phyloP scores from a whole-genome alignment of 2,797 vertebrate species.

The Sebastes hubbsi region DNA sequence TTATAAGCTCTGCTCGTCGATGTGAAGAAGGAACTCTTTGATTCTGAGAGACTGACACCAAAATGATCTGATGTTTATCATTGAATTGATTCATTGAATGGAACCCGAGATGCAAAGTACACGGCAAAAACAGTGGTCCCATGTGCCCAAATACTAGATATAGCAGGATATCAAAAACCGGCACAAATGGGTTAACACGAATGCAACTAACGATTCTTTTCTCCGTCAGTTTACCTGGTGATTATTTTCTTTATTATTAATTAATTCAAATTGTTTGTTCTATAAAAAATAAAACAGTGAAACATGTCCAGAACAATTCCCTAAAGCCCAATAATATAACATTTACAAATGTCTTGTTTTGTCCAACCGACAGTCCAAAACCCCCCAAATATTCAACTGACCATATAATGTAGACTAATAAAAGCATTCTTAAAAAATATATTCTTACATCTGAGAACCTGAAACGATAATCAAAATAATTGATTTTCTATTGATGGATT shows the following conservation, averaged over 20 bases:
- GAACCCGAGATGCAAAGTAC: not conserved
- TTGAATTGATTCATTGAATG: not conserved
- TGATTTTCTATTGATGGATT: not conserved
- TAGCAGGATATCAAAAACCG: not conserved
- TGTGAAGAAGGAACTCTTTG: not conserved
- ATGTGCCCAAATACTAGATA: not conserved
- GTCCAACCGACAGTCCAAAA: not conserved
- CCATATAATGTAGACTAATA: not conserved
- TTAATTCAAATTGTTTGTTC: not conserved
- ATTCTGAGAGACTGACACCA: not conserved
- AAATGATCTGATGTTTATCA: not conserved
- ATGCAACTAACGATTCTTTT: not conserved
- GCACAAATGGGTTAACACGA: not conserved
- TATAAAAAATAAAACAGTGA: not conserved
- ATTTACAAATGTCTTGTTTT: not conserved
- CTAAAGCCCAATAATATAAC: not conserved
- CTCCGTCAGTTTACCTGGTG: not conserved
- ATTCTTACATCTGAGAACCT: not conserved
- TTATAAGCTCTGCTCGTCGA: not conserved
- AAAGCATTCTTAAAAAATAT: not conserved
- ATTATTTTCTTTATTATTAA: not conserved
- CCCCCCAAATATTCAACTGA: not conserved
- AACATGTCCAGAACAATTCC: not conserved
- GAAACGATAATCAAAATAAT: not conserved
- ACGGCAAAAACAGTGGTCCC: not conserved